Percentiles rank a stretch among this genome's conserved stretches.
Conservation (phyloP, 1,140 invertebrate genomes). For the Acromyrmex echinatior region DNA sequence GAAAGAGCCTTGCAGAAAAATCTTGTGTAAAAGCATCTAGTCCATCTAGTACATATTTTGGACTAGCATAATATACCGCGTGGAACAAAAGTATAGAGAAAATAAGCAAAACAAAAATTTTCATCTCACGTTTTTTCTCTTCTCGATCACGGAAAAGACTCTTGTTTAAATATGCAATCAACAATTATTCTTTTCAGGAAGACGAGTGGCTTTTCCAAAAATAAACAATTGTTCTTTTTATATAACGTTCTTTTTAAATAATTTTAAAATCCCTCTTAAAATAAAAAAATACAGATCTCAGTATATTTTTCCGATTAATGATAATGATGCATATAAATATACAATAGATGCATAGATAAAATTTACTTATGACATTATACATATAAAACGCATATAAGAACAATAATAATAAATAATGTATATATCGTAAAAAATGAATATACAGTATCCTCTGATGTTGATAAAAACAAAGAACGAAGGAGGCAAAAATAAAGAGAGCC, state of each 20-base stretch:
- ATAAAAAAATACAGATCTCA: background rate
- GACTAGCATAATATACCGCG: background rate
- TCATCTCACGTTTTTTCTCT: background rate
- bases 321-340: background rate
- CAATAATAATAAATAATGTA: background rate
- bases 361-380: background rate
- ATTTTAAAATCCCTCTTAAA: background rate
- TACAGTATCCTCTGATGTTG: background rate
- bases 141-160: background rate
- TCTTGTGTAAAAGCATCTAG: background rate
- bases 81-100: background rate
- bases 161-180: background rate
- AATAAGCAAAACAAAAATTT: background rate
- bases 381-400: background rate
- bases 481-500: background rate
- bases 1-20: background rate
- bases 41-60: background rate
- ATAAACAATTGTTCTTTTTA: background rate
- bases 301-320: background rate
- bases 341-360: background rate
- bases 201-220: background rate
- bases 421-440: background rate
- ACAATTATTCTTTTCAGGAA: conserved; percentile 11
- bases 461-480: conserved; percentile 19
- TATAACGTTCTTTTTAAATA: background rate